Evolutionary conservation across 2,888 invertebrate genomes (phyloP), one percentile per base, ranked within the genome.

Genomic region (Resseliella maxima): DNA sequence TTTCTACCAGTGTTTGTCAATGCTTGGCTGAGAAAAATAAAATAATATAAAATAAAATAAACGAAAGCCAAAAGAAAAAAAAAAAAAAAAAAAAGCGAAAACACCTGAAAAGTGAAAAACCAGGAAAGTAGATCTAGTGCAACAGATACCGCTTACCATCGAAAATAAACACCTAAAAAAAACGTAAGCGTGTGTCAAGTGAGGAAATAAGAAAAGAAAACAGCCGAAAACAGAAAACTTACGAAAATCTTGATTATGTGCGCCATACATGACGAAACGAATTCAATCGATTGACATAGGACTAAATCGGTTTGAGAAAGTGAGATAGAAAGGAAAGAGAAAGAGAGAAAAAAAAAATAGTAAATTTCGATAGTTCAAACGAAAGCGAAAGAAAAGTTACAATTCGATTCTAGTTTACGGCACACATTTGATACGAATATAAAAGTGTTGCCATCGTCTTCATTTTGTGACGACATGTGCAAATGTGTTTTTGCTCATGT

Each of bases 401-500:
- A 2, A 24, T 59, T 50, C 8, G 59, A 18, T 31, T 8, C 72
- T 35, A 72, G 2, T 72, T 59, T 59, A 59, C 59, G 59, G 24
- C n/a, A 59, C 24, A 59, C 59, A 50, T 59, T 24, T 24, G 24
- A 24, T 6, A 59, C 10, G 50, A 50, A 6, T 8, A 50, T 21
- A 21, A 10, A 50, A 50, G 50, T 50, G 50, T 50, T 18, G 50
- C 50, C 15, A 6, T 24, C 24, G n/a, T 59, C 59, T n/a, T 59
- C 10, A 6, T n/a, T 41, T 5, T 59, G 31, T 18, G 27, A 15
- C 18, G 31, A 72, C 72, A 72, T 72, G 72, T 72, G 72, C 72
- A 72, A 72, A 72, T 72, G 72, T 72, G 72, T 72, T 31, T 72
- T 72, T 72, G 15, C 35, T 72, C 72, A 15, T 72, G 72, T 72